A percentile compares a stretch with the other conserved stretches of the same genome.
Evolutionary conservation across 2,888 invertebrate species (phyloP).

Genomic region (Eulithis testata): DNA sequence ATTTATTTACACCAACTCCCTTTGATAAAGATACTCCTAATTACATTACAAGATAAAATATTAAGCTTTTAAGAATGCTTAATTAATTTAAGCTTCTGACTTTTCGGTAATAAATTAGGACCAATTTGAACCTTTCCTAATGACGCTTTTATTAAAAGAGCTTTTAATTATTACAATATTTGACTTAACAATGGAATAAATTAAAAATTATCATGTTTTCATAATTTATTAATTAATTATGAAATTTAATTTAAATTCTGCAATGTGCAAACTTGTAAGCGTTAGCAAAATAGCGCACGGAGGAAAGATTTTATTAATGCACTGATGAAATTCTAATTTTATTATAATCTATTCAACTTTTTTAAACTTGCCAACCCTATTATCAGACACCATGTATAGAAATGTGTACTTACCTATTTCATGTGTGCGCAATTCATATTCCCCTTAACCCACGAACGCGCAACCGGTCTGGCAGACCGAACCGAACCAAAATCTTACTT

Average conservation of each 20-base stretch:
- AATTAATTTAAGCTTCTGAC: conserved; percentile 19
- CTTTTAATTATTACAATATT: neutral
- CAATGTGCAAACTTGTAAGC: neutral
- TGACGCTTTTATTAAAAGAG: conserved; percentile 12
- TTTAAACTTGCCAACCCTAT: too few species aligned
- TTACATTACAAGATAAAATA: conserved; percentile 7
- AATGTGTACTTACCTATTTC: too few species aligned
- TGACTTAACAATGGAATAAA: neutral
- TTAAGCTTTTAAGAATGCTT: neutral
- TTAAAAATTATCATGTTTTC: neutral
- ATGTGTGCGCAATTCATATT: too few species aligned
- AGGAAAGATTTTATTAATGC: too few species aligned
- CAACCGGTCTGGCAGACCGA: neutral
- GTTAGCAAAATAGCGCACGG: too few species aligned
- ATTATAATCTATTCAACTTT: too few species aligned
- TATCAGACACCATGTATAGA: too few species aligned
- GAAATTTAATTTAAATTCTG: neutral
- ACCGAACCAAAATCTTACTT: neutral
- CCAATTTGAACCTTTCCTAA: conserved; percentile 17
- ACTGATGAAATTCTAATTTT: too few species aligned
- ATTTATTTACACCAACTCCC: neutral
- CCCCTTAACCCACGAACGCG: too few species aligned
- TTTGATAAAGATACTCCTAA: conserved; percentile 10
- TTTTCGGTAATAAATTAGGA: conserved; percentile 10
- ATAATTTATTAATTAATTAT: too few species aligned